phyloP scores from a whole-genome alignment of 2,888 invertebrate genomes.

The Drosophila tanythrix region DNA sequence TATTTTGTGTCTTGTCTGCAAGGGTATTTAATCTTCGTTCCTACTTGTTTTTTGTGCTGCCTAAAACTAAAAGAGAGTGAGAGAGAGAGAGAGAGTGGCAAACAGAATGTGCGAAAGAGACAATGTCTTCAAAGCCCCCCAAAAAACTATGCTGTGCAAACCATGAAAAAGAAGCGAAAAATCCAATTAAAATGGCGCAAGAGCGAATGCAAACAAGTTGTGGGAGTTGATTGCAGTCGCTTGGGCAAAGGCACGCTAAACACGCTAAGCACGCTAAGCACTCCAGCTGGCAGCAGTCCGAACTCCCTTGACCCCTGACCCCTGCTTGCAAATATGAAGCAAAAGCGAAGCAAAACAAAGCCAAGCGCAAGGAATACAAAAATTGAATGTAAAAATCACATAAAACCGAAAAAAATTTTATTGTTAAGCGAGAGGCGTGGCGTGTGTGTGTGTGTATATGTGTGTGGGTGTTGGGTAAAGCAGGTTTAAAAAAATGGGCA shows the following conservation, averaged over 20 bases:
- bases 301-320: slow-evolving; percentile 6
- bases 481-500: slow-evolving; percentile 23
- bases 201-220: slow-evolving; percentile 18
- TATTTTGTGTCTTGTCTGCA: not conserved
- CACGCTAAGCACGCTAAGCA: not conserved
- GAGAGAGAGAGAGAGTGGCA: not conserved
- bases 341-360: not conserved
- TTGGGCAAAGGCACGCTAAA: not conserved
- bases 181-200: slow-evolving; percentile 26
- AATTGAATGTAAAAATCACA: slow-evolving; percentile 22
- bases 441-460: not conserved
- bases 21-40: not conserved
- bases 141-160: slow-evolving; percentile 19
- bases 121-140: not conserved
- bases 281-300: not conserved
- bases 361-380: slow-evolving; percentile 9
- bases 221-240: slow-evolving; percentile 17
- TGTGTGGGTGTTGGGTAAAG: slow-evolving; percentile 4
- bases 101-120: not conserved
- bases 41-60: not conserved
- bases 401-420: slow-evolving; percentile 73
- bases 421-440: slow-evolving; percentile 67
- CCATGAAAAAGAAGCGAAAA: slow-evolving; percentile 3
- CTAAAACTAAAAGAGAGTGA: not conserved
- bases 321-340: not conserved